Conservation (phyloP, 2,113 vertebrate genomes). For the Phyllostomus discolor region DNA sequence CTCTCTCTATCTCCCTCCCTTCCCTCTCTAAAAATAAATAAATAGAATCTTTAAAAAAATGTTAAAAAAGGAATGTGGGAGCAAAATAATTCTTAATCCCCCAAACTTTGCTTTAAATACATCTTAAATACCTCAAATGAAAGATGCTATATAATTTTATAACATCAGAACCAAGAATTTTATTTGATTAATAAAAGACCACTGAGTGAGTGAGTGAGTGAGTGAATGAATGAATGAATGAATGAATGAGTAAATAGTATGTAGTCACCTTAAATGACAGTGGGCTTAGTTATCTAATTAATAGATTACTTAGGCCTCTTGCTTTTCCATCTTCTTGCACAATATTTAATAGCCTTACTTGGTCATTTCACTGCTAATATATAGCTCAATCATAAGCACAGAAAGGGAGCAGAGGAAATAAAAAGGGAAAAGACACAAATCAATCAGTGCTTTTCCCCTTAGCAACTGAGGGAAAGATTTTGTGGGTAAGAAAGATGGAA, state of each 20-base stretch:
- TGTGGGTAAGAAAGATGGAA: not conserved
- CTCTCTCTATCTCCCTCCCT: no score
- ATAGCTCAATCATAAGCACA: conserved; percentile 28
- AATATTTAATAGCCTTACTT: conserved; percentile 30
- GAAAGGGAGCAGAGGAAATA: not conserved
- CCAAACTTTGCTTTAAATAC: not conserved
- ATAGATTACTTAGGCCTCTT: not conserved
- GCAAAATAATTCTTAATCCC: not conserved
- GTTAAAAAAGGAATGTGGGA: not conserved
- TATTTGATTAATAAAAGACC: not conserved
- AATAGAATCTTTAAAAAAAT: no score
- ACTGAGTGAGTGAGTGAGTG: not conserved
- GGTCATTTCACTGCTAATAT: conserved; percentile 49
- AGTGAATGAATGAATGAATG: not conserved
- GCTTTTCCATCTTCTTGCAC: conserved; percentile 36
- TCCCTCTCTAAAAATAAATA: no score
- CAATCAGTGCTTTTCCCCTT: not conserved
- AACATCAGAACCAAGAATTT: not conserved
- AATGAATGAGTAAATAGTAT: not conserved
- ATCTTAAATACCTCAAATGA: not conserved
- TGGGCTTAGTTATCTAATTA: not conserved
- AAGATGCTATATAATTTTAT: not conserved
- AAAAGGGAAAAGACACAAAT: conserved; percentile 6
- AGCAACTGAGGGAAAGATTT: not conserved
- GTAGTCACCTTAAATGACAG: not conserved